These are phyloP conservation scores for Schlechtendalia chinensis DNA, from an alignment of 1,140 invertebrate genomes.

Conservation along the genomic window DNA sequence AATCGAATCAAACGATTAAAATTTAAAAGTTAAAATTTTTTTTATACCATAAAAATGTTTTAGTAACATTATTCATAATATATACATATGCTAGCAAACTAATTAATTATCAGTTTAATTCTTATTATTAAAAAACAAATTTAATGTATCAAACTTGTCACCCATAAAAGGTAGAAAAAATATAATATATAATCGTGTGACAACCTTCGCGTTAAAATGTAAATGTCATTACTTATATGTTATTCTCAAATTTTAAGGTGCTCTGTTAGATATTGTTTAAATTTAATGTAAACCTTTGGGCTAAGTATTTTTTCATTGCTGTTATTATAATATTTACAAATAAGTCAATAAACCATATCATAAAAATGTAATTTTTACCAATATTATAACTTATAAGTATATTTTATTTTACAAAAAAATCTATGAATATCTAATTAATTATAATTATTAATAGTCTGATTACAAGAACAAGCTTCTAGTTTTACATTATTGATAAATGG, in stretches of 20 bases:
- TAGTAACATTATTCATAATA: background rate
- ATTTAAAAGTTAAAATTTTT: background rate
- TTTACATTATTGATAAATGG: background rate
- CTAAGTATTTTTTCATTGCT: constrained; percentile 16
- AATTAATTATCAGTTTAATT: background rate
- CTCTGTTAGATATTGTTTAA: background rate
- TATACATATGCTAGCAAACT: background rate
- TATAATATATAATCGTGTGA: background rate
- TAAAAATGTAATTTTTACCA: background rate
- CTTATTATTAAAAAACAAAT: background rate
- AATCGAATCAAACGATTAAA: no score
- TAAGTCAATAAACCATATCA: constrained; percentile 27
- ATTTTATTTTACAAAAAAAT: background rate
- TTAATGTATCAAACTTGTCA: background rate
- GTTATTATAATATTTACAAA: constrained; percentile 7
- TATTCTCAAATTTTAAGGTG: constrained; percentile 22
- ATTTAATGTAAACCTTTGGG: background rate
- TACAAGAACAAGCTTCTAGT: background rate
- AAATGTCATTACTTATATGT: background rate
- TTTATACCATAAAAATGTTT: background rate
- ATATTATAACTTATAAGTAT: background rate
- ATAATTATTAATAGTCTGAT: background rate
- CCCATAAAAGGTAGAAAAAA: background rate
- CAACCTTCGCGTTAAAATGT: background rate
- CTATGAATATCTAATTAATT: background rate